Evolutionary conservation across 2,888 invertebrate species (phyloP).

Genomic region (Eupithecia abbreviata): DNA sequence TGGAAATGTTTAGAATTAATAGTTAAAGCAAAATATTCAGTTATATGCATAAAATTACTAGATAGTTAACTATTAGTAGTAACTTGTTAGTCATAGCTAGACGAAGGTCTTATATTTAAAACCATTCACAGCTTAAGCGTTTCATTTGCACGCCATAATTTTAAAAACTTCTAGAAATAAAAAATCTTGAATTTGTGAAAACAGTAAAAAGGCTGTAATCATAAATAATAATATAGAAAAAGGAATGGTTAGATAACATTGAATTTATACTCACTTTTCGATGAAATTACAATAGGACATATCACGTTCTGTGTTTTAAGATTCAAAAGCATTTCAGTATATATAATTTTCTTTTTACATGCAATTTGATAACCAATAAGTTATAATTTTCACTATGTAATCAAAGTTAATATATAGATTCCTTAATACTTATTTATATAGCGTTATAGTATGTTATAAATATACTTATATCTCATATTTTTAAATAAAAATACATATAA

Average conservation of each 20-base stretch:
- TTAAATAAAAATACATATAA: constrained; percentile 65
- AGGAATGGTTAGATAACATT: constrained; percentile 11
- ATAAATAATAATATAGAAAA: not conserved
- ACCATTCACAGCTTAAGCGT: not conserved
- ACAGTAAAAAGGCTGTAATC: not conserved
- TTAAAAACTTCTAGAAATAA: not conserved
- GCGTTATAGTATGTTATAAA: constrained; percentile 59
- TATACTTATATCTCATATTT: constrained; percentile 75
- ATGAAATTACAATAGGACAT: constrained; percentile 36
- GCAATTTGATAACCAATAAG: not conserved
- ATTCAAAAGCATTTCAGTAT: constrained; percentile 14
- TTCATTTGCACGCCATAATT: not conserved
- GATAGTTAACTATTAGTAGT: constrained; percentile 17
- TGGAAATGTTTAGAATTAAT: constrained; percentile 32
- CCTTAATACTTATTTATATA: constrained; percentile 72
- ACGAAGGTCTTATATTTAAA: constrained; percentile 8
- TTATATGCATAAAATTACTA: constrained; percentile 21
- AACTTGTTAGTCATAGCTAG: constrained; percentile 19
- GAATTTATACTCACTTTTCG: constrained; percentile 30
- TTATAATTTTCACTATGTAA: constrained; percentile 50
- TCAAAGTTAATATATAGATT: constrained; percentile 58
- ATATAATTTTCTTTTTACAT: constrained; percentile 5
- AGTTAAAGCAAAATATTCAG: constrained; percentile 30
- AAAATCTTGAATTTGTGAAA: not conserved
- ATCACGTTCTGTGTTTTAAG: constrained; percentile 35